Conservation (phyloP, 2,888 invertebrate genomes). For the Byasa hedistus region DNA sequence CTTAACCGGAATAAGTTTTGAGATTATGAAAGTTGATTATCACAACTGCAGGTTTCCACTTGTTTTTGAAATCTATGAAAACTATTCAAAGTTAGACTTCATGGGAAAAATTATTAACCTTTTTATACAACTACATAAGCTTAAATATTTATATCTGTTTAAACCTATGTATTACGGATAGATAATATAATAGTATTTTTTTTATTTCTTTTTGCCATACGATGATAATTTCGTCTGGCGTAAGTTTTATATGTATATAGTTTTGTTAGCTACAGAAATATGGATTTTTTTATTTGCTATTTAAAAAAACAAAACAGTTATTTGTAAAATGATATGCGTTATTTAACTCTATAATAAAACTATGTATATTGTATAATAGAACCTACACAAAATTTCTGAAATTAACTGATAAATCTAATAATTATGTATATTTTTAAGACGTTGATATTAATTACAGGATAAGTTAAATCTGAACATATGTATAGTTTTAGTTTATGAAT, state of each 20-base stretch:
- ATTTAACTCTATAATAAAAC: conserved; percentile 2
- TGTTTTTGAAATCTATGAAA: too few relatives aligned
- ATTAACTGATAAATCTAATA: conserved; percentile 1
- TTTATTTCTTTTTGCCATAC: neutral
- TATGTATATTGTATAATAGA: conserved; percentile 11
- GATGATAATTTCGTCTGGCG: neutral
- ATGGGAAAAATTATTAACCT: too few relatives aligned
- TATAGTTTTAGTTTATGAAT: neutral
- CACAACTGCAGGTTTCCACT: too few relatives aligned
- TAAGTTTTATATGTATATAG: neutral
- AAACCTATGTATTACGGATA: neutral
- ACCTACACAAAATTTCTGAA: neutral
- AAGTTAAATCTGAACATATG: conserved; percentile 12
- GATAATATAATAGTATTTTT: neutral
- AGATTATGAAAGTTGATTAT: too few relatives aligned
- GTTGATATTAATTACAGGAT: conserved; percentile 1
- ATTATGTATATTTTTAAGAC: conserved; percentile 21
- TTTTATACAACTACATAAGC: too few relatives aligned
- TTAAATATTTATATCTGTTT: neutral
- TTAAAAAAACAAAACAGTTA: conserved; percentile 10
- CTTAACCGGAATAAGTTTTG: too few relatives aligned
- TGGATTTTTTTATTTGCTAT: conserved; percentile 2
- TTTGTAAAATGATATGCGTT: conserved; percentile 4
- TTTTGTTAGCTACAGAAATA: conserved; percentile 5
- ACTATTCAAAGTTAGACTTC: too few relatives aligned